Conservation (phyloP, 2,888 invertebrate species). For the Sminthurides aquaticus region DNA sequence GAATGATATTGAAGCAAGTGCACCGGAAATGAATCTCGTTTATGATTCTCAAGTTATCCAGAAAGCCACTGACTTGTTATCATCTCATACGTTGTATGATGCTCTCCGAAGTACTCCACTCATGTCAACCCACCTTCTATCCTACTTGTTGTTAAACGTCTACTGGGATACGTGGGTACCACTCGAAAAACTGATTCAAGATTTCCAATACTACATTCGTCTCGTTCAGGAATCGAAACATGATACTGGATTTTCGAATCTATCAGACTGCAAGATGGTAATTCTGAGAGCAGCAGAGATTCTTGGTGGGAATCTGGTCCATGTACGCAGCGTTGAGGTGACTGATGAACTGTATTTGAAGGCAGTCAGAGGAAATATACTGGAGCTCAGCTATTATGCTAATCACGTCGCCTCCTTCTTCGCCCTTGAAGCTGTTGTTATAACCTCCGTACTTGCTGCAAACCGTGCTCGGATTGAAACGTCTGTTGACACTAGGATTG, state of each 20-base stretch:
- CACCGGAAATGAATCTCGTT: not conserved
- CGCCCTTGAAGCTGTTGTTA: not conserved
- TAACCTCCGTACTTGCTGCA: not conserved
- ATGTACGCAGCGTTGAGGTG: not conserved
- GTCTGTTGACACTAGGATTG: not conserved
- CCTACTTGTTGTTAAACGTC: not conserved
- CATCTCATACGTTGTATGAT: not conserved
- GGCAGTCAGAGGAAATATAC: not conserved
- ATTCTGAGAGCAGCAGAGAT: not conserved
- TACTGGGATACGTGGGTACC: not conserved
- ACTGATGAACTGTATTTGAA: not conserved
- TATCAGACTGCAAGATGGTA: not conserved
- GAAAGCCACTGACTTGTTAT: not conserved
- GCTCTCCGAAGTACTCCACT: not conserved
- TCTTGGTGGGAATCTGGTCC: not conserved
- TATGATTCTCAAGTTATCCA: not conserved
- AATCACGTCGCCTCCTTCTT: not conserved
- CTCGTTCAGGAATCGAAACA: not conserved
- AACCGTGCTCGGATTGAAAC: not conserved
- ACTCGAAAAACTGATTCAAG: not conserved
- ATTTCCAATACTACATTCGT: not conserved
- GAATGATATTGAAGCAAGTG: no score
- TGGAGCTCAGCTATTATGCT: not conserved
- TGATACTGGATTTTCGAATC: not conserved
- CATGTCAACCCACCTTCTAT: not conserved